A percentile compares a stretch with the other conserved stretches of the same genome.
Evolutionary conservation across 2,113 vertebrate genomes (phyloP).

Genomic region (Platichthys flesus): DNA sequence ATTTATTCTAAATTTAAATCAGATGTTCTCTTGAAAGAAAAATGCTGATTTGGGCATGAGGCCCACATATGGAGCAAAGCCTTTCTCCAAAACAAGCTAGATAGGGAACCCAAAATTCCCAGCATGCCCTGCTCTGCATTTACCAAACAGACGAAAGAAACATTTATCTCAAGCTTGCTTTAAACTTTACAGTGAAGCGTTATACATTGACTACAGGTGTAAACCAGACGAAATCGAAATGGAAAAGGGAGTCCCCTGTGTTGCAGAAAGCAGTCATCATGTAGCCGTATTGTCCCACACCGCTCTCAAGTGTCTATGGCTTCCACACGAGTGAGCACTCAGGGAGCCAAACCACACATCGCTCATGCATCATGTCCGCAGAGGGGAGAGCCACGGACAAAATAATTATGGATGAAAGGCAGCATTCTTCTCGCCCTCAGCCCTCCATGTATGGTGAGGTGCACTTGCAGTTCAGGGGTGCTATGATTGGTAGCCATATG

Average conservation of each 20-base stretch:
- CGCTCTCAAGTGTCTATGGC: conserved; percentile 53
- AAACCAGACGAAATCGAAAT: conserved; percentile 46
- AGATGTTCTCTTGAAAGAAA: conserved; percentile 38
- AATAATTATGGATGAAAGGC: conserved; percentile 60
- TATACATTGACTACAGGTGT: conserved; percentile 44
- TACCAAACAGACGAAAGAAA: conserved; percentile 36
- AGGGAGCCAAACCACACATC: conserved; percentile 51
- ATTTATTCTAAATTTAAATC: conserved; percentile 51
- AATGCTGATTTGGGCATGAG: conserved; percentile 16
- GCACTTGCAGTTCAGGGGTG: conserved; percentile 39
- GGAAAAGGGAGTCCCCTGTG: conserved; percentile 50
- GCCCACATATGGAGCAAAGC: conserved; percentile 54
- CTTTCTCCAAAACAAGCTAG: conserved; percentile 38
- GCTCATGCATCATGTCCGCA: conserved; percentile 63
- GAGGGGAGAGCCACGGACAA: conserved; percentile 39
- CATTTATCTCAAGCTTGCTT: conserved; percentile 18
- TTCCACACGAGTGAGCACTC: conserved; percentile 54
- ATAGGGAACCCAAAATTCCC: conserved; percentile 41
- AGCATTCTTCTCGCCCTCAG: conserved; percentile 60
- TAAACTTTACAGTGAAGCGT: conserved; percentile 31
- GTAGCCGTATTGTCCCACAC: conserved; percentile 36
- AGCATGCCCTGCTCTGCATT: conserved; percentile 33
- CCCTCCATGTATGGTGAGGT: conserved; percentile 71
- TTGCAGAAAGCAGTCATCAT: conserved; percentile 34
- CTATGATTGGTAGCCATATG: conserved; percentile 72